These are phyloP conservation scores for Theretra japonica DNA, from an alignment of 2,888 invertebrate genomes.

Conservation along the genomic window DNA sequence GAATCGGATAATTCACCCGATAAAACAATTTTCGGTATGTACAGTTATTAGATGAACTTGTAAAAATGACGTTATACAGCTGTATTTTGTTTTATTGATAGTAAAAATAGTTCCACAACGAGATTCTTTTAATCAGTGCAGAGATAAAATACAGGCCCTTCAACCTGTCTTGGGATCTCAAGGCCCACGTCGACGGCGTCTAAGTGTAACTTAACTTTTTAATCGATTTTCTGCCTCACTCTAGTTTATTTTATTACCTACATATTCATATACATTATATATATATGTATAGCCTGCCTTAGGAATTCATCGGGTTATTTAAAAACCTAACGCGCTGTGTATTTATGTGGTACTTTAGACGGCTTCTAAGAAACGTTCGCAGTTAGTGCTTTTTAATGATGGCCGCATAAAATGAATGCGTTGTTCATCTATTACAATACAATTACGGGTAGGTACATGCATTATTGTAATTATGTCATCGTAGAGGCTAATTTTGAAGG, in stretches of 20 bases:
- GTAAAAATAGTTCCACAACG: not conserved
- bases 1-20: too few relatives aligned
- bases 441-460: slow-evolving; percentile 18
- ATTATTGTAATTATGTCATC: slow-evolving; percentile 12
- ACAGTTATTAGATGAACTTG: too few relatives aligned
- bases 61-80: too few relatives aligned
- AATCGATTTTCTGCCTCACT: slow-evolving; percentile 15
- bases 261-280: slow-evolving; percentile 17
- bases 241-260: slow-evolving; percentile 19
- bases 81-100: not conserved
- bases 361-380: slow-evolving; percentile 17
- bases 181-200: not conserved
- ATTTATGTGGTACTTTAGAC: slow-evolving; percentile 18
- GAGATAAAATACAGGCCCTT: not conserved
- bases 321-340: slow-evolving; percentile 12
- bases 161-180: not conserved
- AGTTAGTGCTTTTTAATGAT: slow-evolving; percentile 26
- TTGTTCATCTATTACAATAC: slow-evolving; percentile 24
- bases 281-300: not conserved
- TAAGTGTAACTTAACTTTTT: not conserved
- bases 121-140: not conserved
- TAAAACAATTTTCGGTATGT: too few relatives aligned
- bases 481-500: slow-evolving; percentile 32
- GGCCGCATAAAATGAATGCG: slow-evolving; percentile 15
- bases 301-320: slow-evolving; percentile 9